phyloP scores from a whole-genome alignment of 2,113 vertebrate genomes.

The Otocyon megalotis region DNA sequence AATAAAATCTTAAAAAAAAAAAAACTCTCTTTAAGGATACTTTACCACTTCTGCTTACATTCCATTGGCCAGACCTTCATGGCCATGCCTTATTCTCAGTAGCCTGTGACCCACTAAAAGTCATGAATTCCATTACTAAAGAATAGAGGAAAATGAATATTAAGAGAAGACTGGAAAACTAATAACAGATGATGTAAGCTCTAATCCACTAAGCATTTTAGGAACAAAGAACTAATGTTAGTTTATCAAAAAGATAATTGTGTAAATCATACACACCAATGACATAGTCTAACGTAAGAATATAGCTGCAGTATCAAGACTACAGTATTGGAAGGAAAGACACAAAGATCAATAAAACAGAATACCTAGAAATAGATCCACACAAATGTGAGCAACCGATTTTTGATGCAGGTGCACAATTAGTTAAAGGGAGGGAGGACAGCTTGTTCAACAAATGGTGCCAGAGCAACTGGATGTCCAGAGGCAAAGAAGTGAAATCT shows the following conservation, averaged over 20 bases:
- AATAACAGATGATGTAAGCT: neutral
- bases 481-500: neutral
- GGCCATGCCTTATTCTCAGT: neutral
- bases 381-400: neutral
- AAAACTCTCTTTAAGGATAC: neutral
- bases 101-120: neutral
- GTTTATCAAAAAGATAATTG: neutral
- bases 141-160: neutral
- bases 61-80: neutral
- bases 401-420: neutral
- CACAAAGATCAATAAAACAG: neutral
- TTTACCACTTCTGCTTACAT: neutral
- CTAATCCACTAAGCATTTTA: neutral
- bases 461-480: accelerated
- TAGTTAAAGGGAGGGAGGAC: neutral
- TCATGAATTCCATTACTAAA: neutral
- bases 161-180: neutral
- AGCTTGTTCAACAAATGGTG: neutral
- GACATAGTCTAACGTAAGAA: neutral
- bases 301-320: neutral
- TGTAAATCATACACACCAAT: neutral
- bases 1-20: too few species aligned
- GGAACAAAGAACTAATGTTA: neutral
- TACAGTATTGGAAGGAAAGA: neutral
- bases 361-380: neutral